Base-by-base conservation (phyloP, 2,888 invertebrate genomes). In the Ophonus ardosiacus region DNA sequence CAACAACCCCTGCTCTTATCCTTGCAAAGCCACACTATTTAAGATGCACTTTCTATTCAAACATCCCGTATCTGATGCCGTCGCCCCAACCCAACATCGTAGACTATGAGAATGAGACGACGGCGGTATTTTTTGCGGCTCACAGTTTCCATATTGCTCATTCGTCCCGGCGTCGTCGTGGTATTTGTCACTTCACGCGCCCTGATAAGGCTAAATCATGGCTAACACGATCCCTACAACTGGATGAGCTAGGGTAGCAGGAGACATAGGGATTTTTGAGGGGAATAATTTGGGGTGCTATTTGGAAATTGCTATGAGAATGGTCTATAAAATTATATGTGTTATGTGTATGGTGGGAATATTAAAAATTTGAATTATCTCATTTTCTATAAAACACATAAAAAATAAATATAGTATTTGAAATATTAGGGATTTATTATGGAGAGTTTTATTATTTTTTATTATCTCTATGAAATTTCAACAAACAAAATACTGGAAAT, bases 181-280 rank as follows among this genome's bases (percentile, higher is more conserved):
- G 74, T 83, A 83, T 83, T 83, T 83, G 83, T 83, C 83, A 83
- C 83, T 74, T 74, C 83, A 61, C 83, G 76, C 43, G 83, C 65
- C 38, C 83, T 83, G 83, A 83, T 83, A 83, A 83, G 83, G 83
- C 83, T 83, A 83, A 83, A 83, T 83, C 83, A 83, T 83, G 57
- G 74, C 74, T 83, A 83, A 74, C 74, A 56, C 68, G 57, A 78
- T 57, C 57, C 74, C 71, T 8, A 56, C 59, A 57, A 57, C 78
- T 31, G 31, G 2, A 17, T 5, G 43, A 76, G 31, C 40, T 18
- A 43, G 43, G 15, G 10, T 38, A 38, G 40, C 8, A 68, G 1
- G 5, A 43, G 43, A 18, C 43, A 74, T 43, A 10, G 18, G 10
- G 17, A 40, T 31, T 31, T 31, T 13, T 7, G 24, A 21, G 13